Evolutionary conservation across 1,140 invertebrate genomes (phyloP), one percentile per base, ranked within the genome.

Genomic region (Fopius arisanus): DNA sequence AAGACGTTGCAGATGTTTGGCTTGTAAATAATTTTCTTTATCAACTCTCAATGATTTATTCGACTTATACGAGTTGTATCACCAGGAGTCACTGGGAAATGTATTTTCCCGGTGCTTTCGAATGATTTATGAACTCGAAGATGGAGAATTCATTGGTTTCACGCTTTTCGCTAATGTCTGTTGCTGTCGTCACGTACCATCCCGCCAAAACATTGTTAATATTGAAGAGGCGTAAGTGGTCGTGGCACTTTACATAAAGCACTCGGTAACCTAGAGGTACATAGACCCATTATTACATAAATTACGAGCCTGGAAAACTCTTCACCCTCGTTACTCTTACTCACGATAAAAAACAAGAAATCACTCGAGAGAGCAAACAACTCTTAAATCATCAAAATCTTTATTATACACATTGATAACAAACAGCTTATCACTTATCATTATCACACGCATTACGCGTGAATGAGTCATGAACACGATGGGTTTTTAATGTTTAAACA

Each of bases 171-270:
- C 10, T 59, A 59, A 59, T 59, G 54, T 59, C 10, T 59, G 21
- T 37, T 54, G 12, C 4, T 10, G 66, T 21, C 51, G 51, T 1
- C 54, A 59, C 54, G 54, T 59, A 26, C 54, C 19, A 2, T 76
- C 0, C 19, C 78, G 43, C 7, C 79, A 78, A 2, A 67, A 16
- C 37, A 78, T 67, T 75, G 79, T 79, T 28, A 78, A 79, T 6
- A 79, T 19, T 1, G 67, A 14, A 33, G 76, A 77, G 9, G 33
- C 54, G 0, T 76, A 6, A 4, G 75, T 72, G 2, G 75, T 77
- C 23, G 74, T 26, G 23, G 51, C 51, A 54, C 19, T 54, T 54
- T 54, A 7, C 3, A 4, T 23, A 54, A 54, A 54, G 2, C 21
- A 54, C 19, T 54, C 23, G 16, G 23, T 16, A 21, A 54, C 2